Evolutionary conservation across 2,797 vertebrate genomes (phyloP), one percentile per base, ranked within the genome.

Genomic region (Telmatherina bonti): DNA sequence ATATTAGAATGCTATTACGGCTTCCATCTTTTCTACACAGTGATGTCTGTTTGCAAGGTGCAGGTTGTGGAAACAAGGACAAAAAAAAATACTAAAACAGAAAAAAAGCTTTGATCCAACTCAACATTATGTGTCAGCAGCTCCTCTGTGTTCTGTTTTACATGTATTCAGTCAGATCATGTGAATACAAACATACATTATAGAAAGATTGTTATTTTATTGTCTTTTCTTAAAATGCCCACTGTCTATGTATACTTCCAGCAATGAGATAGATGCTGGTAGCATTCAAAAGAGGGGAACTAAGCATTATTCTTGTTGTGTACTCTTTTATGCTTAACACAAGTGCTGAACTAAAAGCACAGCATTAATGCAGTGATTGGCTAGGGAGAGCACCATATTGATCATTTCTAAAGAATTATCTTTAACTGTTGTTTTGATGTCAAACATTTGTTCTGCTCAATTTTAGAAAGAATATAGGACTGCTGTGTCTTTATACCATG

Each of bases 1-100:
- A 66, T 88, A 89, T 90, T 90, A 89, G 78, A 70, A 76, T 74
- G 78, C 73, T 58, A 86, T 83, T 76, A 89, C 43, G 52, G 64
- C 45, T 16, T 36, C 55, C 18, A 30, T 51, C 59, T 45, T 82
- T 73, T 49, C n/a, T 9, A 18, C 47, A 51, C 62, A 57, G 54
- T 24, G 29, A 20, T 26, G 41, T 74, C 62, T 75, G 49, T 66
- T 64, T 74, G 62, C 45, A 70, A 77, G 62, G 59, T 61, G 61
- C 43, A 76, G 33, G 45, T 49, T 29, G 33, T 64, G 38, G 2
- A 66, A 59, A n/a, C 15, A 18, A 57, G 53, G 52, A n/a, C 29
- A 16, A 15, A 26, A 38, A 70, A 26, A 38, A 70, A 6, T 0
- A 38, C 57, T 36, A 56, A 67, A 20, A 30, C 1, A 30, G 13